phyloP scores from a whole-genome alignment of 2,113 vertebrate species.

The Physeter macrocephalus region DNA sequence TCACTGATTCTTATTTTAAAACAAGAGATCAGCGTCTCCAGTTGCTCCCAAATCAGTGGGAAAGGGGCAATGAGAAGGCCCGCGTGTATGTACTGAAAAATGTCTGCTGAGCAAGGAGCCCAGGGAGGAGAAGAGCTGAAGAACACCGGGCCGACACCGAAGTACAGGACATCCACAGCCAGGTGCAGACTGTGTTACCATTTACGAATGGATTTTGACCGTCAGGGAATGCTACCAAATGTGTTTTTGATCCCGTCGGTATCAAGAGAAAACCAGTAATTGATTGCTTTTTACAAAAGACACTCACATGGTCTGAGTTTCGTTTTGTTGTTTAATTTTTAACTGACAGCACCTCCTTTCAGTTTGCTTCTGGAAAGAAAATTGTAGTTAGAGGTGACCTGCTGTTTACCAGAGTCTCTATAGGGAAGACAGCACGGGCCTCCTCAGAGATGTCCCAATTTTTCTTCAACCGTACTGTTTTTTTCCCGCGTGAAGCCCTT shows the following conservation, averaged over 20 bases:
- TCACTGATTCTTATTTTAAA: not conserved
- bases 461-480: not conserved
- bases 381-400: not conserved
- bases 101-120: not conserved
- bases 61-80: not conserved
- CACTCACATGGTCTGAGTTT: not conserved
- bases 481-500: not conserved
- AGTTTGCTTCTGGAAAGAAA: not conserved
- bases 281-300: not conserved
- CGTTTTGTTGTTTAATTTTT: not conserved
- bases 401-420: not conserved
- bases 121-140: not conserved
- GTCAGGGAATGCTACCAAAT: not conserved
- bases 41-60: not conserved
- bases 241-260: not conserved
- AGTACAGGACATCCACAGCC: accelerated
- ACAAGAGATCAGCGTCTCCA: not conserved
- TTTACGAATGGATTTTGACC: not conserved
- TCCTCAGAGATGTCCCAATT: not conserved
- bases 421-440: not conserved
- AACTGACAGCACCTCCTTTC: not conserved
- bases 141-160: accelerated
- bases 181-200: accelerated
- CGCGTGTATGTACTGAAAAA: accelerated
- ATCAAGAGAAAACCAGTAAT: not conserved